These are phyloP conservation scores for Pedionomus torquatus DNA, from an alignment of 2,113 vertebrate genomes.

Conservation along the genomic window DNA sequence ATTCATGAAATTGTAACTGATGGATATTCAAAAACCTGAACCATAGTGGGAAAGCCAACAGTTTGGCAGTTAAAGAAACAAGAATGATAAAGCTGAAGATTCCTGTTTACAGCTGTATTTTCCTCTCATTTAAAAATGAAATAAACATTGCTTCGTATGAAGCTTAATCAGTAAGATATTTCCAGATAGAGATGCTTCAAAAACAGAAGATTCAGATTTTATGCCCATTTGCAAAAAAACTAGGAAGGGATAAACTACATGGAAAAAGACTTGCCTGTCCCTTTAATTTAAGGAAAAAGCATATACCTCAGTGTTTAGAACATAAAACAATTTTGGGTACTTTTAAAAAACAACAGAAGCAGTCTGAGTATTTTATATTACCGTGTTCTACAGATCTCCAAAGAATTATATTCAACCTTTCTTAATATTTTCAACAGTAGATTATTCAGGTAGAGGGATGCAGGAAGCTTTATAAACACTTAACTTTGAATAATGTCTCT, in stretches of 20 bases:
- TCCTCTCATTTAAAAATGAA: neutral
- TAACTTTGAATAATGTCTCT: neutral
- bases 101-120: neutral
- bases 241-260: neutral
- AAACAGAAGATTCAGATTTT: neutral
- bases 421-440: neutral
- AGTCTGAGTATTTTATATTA: neutral
- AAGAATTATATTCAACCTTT: neutral
- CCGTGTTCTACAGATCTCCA: neutral
- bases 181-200: neutral
- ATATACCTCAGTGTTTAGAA: neutral
- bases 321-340: neutral
- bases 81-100: neutral
- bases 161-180: neutral
- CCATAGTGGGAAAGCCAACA: neutral
- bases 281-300: neutral
- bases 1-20: slow-evolving; percentile 19
- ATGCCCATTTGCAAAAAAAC: neutral
- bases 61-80: slow-evolving; percentile 6
- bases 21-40: slow-evolving; percentile 5
- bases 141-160: neutral
- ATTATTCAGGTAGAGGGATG: neutral
- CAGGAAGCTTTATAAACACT: neutral
- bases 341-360: neutral
- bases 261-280: neutral